Conservation (phyloP, 2,797 vertebrate species). For the Poeciliopsis turneri region DNA sequence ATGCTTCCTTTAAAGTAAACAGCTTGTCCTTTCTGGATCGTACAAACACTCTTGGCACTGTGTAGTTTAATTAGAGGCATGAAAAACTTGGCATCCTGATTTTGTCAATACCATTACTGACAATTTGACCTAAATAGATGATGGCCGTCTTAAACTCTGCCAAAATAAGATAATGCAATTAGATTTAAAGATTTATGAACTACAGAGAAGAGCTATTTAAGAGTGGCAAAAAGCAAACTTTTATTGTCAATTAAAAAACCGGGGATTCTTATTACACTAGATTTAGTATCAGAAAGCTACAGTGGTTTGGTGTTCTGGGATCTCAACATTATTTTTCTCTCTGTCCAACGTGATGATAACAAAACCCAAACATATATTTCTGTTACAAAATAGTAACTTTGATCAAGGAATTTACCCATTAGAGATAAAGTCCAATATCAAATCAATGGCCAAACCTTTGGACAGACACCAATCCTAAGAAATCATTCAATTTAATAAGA, state of each 20-base stretch:
- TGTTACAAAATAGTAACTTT: neutral
- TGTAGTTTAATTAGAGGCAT: constrained; percentile 11
- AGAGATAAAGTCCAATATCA: neutral
- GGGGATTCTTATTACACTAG: neutral
- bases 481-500: neutral
- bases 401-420: neutral
- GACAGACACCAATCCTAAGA: neutral
- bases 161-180: constrained; percentile 36
- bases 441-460: neutral
- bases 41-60: constrained; percentile 24
- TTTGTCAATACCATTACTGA: constrained; percentile 23
- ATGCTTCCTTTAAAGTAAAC: constrained; percentile 25
- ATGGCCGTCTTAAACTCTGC: constrained; percentile 28
- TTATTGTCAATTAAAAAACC: neutral
- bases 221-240: neutral
- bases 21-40: constrained; percentile 21
- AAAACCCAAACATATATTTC: neutral
- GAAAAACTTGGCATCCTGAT: constrained; percentile 1
- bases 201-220: constrained; percentile 11
- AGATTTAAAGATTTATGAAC: constrained; percentile 4
- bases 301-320: neutral
- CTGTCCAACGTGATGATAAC: neutral
- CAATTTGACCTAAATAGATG: constrained; percentile 10
- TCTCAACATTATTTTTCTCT: neutral
- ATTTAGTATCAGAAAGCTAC: neutral